Base-by-base conservation (phyloP, 2,888 invertebrate genomes). In the Eremobia ochroleuca region DNA sequence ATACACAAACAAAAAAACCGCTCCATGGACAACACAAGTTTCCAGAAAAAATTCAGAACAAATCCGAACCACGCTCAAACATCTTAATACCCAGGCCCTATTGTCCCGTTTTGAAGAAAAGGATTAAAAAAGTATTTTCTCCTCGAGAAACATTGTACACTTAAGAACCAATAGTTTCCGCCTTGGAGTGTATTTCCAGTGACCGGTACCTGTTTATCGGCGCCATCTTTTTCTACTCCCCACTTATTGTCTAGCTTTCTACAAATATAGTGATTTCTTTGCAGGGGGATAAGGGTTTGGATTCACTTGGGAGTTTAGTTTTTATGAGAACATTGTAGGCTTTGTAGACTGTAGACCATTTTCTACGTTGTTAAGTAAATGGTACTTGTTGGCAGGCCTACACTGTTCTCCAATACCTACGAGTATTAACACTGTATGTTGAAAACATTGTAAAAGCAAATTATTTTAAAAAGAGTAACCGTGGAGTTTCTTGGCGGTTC, bases 191-290 rank as follows among this genome's bases (percentile, higher is more conserved):
- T 80, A 82, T 75, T 87, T 87, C 73, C 82, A 79, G 81, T 79
- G 76, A 65, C 73, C 70, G 52, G 76, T 82, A 81, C 87, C 87
- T 87, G 85, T 88, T 89, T 88, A 89, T 88, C 88, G 81, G 69
- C n/a, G 73, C 81, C 73, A 88, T 88, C 89, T 89, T 84, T 87
- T 87, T 82, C 86, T 84, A 85, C 82, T 79, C 37, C n/a, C 71
- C 75, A 73, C 83, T 88, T 83, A 85, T 88, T 88, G 89, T 89
- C 89, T 87, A 87, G 87, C 77, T 81, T 83, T 79, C 90, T 73
- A 85, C 90, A 88, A 88, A 82, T 87, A 82, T 82, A 82, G 82
- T 85, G 90, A 89, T 88, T 88, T 89, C 90, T 88, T 87, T 77
- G 77, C 78, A 46, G 40, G 21, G 46, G 13, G 52, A 49, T 87